Evolutionary conservation across 2,113 vertebrate species (phyloP).

Genomic region (Phaetusa simplex): DNA sequence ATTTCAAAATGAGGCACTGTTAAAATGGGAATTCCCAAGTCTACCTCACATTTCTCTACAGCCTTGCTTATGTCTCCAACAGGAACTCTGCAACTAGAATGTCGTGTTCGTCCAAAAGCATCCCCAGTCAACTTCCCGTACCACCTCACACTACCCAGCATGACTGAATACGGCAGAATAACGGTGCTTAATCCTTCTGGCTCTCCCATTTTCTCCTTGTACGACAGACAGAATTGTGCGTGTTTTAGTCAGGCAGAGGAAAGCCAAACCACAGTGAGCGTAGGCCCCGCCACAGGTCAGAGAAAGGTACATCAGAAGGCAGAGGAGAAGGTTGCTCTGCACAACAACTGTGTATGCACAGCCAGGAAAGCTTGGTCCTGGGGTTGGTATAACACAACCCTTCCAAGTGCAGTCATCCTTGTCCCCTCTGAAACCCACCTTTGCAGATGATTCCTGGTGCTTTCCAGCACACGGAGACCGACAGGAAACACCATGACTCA

Average conservation of each 20-base stretch:
- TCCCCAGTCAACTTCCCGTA: background rate
- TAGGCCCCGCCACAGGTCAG: background rate
- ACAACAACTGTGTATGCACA: background rate
- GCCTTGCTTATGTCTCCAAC: background rate
- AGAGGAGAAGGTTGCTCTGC: background rate
- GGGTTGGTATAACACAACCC: background rate
- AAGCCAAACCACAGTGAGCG: background rate
- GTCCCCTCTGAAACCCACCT: background rate
- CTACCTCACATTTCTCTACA: background rate
- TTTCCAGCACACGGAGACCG: background rate
- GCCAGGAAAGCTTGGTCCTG: background rate
- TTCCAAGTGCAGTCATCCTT: background rate
- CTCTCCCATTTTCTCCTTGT: background rate
- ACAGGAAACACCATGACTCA: background rate
- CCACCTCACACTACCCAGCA: background rate
- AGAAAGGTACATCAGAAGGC: background rate
- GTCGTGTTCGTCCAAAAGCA: background rate
- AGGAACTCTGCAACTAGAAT: background rate
- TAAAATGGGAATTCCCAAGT: background rate
- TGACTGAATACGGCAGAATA: background rate
- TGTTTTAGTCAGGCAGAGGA: background rate
- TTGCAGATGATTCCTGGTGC: background rate
- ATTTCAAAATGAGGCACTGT: background rate
- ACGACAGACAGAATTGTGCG: fast-evolving
- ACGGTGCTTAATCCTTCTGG: background rate